Percentiles rank a stretch among this genome's conserved stretches.
Evolutionary conservation across 2,888 invertebrate genomes (phyloP).

Genomic region (Perithous albicinctus): DNA sequence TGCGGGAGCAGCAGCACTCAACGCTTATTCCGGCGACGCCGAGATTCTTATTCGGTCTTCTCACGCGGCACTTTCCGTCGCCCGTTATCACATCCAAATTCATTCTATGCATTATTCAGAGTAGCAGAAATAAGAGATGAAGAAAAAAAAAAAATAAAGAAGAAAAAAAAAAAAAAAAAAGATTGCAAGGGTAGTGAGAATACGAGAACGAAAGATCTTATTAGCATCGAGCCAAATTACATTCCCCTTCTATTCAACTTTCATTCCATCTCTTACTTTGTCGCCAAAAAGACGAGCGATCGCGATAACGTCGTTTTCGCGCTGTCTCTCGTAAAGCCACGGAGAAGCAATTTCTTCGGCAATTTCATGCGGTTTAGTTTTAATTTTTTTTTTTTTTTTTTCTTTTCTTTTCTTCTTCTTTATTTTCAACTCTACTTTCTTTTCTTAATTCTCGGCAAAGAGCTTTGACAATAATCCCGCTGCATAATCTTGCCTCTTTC

Average conservation of each 20-base stretch:
- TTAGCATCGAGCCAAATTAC: slow-evolving; percentile 82
- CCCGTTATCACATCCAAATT: slow-evolving; percentile 76
- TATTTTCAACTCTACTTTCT: background rate
- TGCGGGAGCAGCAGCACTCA: slow-evolving; percentile 5
- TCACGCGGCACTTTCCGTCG: slow-evolving; percentile 47
- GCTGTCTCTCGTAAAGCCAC: slow-evolving; percentile 38
- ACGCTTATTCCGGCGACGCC: slow-evolving; percentile 36
- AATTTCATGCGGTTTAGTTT: slow-evolving; percentile 38
- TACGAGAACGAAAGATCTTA: slow-evolving; percentile 72
- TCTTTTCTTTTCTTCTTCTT: slow-evolving; percentile 39
- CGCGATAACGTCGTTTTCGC: slow-evolving; percentile 59
- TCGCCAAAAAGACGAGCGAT: slow-evolving; percentile 47
- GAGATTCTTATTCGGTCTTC: slow-evolving; percentile 57
- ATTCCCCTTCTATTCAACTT: slow-evolving; percentile 70
- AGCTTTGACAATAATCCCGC: slow-evolving; percentile 32
- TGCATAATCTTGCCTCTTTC: slow-evolving; percentile 18
- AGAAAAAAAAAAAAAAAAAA: slow-evolving; percentile 29
- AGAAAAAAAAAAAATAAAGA: slow-evolving; percentile 24
- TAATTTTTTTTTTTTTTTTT: slow-evolving; percentile 39
- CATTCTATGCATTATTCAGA: slow-evolving; percentile 78
- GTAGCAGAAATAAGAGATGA: slow-evolving; percentile 50
- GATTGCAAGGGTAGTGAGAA: slow-evolving; percentile 43
- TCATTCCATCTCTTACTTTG: slow-evolving; percentile 42
- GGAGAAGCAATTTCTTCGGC: slow-evolving; percentile 44
- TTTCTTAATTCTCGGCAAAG: slow-evolving; percentile 31